A percentile compares a stretch with the other conserved stretches of the same genome.
These are phyloP conservation scores for Ophthalmolycus amberensis DNA, from an alignment of 2,113 vertebrate genomes.

Conservation along the genomic window DNA sequence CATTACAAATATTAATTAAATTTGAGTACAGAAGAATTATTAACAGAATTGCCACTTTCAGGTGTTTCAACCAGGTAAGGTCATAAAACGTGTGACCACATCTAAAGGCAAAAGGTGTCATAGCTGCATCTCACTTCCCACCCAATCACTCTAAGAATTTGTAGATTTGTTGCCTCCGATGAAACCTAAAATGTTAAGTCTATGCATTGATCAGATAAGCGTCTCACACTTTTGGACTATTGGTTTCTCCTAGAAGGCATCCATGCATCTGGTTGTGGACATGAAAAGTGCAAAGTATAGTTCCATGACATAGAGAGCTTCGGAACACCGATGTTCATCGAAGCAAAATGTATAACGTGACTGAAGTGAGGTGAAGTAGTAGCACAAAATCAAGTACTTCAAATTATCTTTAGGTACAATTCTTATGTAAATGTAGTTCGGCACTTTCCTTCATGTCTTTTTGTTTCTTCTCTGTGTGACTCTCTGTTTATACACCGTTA, in stretches of 20 bases:
- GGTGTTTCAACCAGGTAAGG: not conserved
- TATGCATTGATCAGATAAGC: not conserved
- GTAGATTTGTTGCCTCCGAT: not conserved
- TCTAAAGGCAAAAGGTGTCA: not conserved
- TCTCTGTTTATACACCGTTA: constrained; percentile 33
- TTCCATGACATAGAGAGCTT: not conserved
- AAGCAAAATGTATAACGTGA: not conserved
- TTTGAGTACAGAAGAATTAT: not conserved
- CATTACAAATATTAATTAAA: not conserved
- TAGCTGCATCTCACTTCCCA: not conserved
- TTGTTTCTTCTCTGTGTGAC: not conserved
- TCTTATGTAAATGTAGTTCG: not conserved
- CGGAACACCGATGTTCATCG: too few relatives aligned
- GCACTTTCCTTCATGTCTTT: not conserved
- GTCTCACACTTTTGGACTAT: not conserved
- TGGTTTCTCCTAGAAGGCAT: not conserved
- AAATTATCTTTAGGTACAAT: not conserved
- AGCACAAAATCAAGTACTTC: not conserved
- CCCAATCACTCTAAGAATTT: not conserved
- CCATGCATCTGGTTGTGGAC: not conserved
- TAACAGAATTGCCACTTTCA: not conserved
- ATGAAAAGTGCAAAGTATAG: not conserved
- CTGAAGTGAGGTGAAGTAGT: not conserved
- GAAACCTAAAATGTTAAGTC: not conserved
- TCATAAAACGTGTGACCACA: not conserved